Evolutionary conservation across 2,113 vertebrate genomes (phyloP).

Genomic region (Equus przewalskii): DNA sequence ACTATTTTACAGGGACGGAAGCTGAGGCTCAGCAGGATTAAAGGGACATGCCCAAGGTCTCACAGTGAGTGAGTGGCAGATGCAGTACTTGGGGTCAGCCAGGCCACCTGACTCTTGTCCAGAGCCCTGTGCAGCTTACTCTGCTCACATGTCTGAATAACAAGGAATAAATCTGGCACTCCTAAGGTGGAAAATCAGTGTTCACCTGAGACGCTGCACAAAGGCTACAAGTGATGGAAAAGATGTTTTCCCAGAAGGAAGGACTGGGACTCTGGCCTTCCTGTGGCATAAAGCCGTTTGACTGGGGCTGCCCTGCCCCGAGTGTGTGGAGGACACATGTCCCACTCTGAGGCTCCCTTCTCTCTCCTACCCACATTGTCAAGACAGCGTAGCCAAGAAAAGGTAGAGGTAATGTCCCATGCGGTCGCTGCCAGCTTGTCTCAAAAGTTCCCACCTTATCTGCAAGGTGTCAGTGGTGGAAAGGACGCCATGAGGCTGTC

Average conservation of each 20-base stretch:
- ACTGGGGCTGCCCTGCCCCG: not conserved
- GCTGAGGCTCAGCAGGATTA: not conserved
- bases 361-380: not conserved
- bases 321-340: rapidly evolving
- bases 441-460: not conserved
- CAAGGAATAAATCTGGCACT: not conserved
- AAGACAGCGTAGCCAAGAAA: not conserved
- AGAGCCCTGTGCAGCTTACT: not conserved
- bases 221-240: not conserved
- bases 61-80: not conserved
- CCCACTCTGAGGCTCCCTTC: not conserved
- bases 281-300: not conserved
- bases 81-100: not conserved
- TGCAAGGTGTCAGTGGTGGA: not conserved
- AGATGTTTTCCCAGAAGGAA: not conserved
- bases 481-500: not conserved
- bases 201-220: not conserved
- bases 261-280: not conserved
- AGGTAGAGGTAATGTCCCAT: not conserved
- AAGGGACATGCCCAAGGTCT: not conserved
- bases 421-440: not conserved
- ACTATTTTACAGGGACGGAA: not conserved
- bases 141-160: not conserved
- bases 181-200: not conserved
- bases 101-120: not conserved